These are phyloP conservation scores for Eublepharis macularius DNA, from an alignment of 2,113 vertebrate species.

Conservation along the genomic window DNA sequence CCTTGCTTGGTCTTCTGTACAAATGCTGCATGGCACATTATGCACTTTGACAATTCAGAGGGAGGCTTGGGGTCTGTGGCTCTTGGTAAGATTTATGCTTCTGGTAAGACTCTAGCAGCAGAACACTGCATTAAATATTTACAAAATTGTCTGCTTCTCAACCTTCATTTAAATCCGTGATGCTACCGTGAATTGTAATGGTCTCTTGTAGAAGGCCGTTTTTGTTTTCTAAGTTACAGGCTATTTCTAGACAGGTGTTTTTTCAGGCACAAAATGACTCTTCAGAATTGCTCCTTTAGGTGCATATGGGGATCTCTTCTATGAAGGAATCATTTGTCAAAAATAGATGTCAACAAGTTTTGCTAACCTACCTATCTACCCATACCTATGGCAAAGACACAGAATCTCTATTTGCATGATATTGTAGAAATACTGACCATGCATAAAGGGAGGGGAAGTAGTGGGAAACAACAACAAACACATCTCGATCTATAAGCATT, in stretches of 20 bases:
- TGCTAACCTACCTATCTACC: background rate
- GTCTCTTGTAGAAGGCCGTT: background rate
- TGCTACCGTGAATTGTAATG: background rate
- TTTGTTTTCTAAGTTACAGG: background rate
- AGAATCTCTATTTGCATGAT: no score
- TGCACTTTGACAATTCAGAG: background rate
- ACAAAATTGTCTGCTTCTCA: background rate
- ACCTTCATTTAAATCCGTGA: background rate
- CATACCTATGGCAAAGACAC: no score
- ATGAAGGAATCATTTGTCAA: background rate
- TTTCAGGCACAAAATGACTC: background rate
- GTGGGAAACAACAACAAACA: no score
- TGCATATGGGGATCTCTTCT: background rate
- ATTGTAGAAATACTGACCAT: no score
- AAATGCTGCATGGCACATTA: background rate
- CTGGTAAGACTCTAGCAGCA: background rate
- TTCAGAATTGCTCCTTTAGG: background rate
- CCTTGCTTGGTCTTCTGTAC: background rate
- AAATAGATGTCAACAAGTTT: background rate
- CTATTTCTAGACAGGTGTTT: background rate
- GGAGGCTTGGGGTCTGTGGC: background rate
- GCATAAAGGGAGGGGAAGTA: no score
- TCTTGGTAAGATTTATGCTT: background rate
- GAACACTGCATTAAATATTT: constrained; percentile 17
- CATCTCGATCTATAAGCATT: no score